A percentile compares a stretch with the other conserved stretches of the same genome.
phyloP scores from a whole-genome alignment of 1,140 invertebrate species.

The Drosophila setifemur region DNA sequence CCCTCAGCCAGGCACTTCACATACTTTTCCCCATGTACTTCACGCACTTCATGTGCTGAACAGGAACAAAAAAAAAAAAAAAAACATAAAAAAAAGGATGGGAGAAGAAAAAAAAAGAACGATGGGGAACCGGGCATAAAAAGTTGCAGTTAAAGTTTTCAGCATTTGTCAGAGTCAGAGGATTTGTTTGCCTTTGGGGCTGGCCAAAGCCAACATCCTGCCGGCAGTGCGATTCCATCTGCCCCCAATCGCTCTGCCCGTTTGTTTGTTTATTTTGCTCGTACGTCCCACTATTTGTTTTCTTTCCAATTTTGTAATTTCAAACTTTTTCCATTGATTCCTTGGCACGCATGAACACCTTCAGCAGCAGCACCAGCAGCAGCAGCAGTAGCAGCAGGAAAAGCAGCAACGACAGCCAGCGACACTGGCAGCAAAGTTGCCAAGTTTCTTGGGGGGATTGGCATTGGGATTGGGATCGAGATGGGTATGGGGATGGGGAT shows the following conservation, averaged over 20 bases:
- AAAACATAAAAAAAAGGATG: background rate
- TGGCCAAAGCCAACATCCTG: constrained; percentile 63
- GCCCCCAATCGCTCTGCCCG: constrained; percentile 27
- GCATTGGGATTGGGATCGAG: constrained; percentile 15
- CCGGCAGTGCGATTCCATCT: constrained; percentile 31
- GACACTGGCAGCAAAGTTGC: constrained; percentile 50
- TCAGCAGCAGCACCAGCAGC: too few species aligned
- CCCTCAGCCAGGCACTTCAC: constrained; percentile 15
- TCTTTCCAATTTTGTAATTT: constrained; percentile 81
- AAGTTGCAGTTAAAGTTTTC: constrained; percentile 77
- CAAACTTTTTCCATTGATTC: constrained; percentile 79
- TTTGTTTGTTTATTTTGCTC: constrained; percentile 60
- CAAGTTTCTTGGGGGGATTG: constrained; percentile 39
- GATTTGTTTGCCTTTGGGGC: constrained; percentile 75
- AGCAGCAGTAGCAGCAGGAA: too few species aligned
- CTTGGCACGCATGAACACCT: constrained; percentile 78
- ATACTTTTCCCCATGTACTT: constrained; percentile 10
- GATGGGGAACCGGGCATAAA: constrained; percentile 18
- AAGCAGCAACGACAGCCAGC: constrained; percentile 62
- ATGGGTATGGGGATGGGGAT: constrained; percentile 8
- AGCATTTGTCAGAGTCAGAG: constrained; percentile 77
- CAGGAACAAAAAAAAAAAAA: background rate
- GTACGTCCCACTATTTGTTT: constrained; percentile 73
- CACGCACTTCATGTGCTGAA: constrained; percentile 29
- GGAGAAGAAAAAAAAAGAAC: constrained; percentile 15